These are phyloP conservation scores for Sitta carolinensis DNA, from an alignment of 2,797 vertebrate species.

Conservation along the genomic window DNA sequence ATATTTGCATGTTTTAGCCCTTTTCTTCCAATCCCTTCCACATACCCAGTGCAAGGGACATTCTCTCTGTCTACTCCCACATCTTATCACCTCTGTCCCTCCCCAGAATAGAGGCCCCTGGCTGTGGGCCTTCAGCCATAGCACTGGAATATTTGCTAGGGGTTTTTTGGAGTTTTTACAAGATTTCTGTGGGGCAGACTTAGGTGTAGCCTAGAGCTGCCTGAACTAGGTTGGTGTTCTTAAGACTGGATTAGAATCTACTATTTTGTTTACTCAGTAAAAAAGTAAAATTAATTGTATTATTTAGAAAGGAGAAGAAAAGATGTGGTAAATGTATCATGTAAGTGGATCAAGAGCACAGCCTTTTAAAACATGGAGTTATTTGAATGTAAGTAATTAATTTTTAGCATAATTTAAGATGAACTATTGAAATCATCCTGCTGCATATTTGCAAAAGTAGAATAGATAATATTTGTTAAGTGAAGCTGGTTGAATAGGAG, in stretches of 20 bases:
- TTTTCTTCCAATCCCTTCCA: not conserved
- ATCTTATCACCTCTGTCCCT: not conserved
- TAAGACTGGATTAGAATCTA: constrained; percentile 17
- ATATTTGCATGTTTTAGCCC: not conserved
- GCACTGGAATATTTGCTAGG: not conserved
- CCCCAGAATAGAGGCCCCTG: not conserved
- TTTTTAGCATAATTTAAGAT: not conserved
- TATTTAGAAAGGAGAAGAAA: not conserved
- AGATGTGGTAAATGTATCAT: not conserved
- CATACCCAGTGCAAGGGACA: not conserved
- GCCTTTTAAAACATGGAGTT: not conserved
- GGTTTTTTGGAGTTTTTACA: not conserved
- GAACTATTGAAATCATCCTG: not conserved
- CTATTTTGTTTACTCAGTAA: constrained; percentile 57
- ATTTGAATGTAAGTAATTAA: not conserved
- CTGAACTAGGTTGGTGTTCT: not conserved
- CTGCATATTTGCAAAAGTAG: not conserved
- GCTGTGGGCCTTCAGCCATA: not conserved
- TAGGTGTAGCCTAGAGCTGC: not conserved
- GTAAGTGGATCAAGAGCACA: not conserved
- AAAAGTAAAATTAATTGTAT: constrained; percentile 46
- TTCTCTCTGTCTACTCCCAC: not conserved
- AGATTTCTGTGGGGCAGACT: not conserved
- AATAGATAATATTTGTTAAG: not conserved
- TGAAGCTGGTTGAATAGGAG: not conserved